Evolutionary conservation across 2,888 invertebrate genomes (phyloP), one percentile per base, ranked within the genome.

Genomic region (Philaethria dido): DNA sequence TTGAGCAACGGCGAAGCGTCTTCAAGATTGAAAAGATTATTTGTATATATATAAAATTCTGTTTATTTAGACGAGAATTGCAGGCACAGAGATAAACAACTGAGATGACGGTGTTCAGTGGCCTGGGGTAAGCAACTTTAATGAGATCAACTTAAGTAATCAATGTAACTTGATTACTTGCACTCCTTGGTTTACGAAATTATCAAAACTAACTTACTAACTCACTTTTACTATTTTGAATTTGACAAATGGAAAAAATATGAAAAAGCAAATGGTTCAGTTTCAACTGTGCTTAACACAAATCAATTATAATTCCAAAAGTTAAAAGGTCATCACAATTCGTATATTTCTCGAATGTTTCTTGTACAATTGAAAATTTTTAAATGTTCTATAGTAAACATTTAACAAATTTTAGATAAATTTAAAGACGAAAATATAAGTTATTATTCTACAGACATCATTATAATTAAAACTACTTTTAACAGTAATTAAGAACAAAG

Each of bases 101-200:
- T 62, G 67, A 64, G 63, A 66, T 69, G 47, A 50, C n/a, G 18
- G 29, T 64, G 60, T 66, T 66, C 44, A 52, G 16, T 65, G 63
- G 67, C 66, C 69, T 68, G 62, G 63, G 62, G 62, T 54, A 57
- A 64, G 55, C 55, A 57, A 63, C 72, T 73, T 69, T 70, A 74
- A 74, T 77, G 80, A 80, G 75, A 77, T 74, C 80, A 82, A 83
- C 83, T 79, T 82, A 74, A 79, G 78, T 80, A 83, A 84, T 82
- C 82, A 82, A 79, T n/a, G n/a, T n/a, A n/a, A n/a, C n/a, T n/a
- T n/a, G n/a, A 77, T 75, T 74, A 75, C 75, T 79, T 77, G 76
- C 76, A 79, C 79, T 80, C 80, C 77, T 81, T 79, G 77, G 76
- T 77, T n/a, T 75, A 69, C 74, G 73, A 77, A 79, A 80, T 79